Conservation (phyloP, 2,113 vertebrate genomes). For the Tragelaphus strepsiceros region DNA sequence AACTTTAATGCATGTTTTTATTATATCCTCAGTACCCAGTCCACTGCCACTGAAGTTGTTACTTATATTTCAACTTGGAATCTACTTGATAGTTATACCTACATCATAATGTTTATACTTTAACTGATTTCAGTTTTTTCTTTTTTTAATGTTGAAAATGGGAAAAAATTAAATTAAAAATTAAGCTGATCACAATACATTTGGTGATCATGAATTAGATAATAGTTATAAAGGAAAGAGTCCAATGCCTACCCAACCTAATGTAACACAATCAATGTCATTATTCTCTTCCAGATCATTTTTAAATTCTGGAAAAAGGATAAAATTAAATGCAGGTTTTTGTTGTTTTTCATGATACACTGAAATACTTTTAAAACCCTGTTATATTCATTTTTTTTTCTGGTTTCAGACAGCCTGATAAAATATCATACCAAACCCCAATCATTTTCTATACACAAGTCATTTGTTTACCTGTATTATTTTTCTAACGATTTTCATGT, state of each 20-base stretch:
- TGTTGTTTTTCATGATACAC: background rate
- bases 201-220: background rate
- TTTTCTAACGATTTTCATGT: background rate
- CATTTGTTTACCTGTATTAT: background rate
- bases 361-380: background rate
- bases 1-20: background rate
- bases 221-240: background rate
- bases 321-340: background rate
- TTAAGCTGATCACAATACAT: background rate
- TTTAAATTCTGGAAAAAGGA: background rate
- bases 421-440: background rate
- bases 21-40: background rate
- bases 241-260: background rate
- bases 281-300: background rate
- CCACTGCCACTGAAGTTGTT: background rate
- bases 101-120: background rate
- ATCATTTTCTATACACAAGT: background rate
- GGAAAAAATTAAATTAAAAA: background rate
- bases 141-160: background rate
- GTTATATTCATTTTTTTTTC: background rate
- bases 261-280: background rate
- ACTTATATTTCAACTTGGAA: background rate
- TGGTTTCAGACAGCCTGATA: background rate
- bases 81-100: background rate
- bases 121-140: background rate